phyloP scores from a whole-genome alignment of 2,797 vertebrate species.

The Rhynchotus rufescens region DNA sequence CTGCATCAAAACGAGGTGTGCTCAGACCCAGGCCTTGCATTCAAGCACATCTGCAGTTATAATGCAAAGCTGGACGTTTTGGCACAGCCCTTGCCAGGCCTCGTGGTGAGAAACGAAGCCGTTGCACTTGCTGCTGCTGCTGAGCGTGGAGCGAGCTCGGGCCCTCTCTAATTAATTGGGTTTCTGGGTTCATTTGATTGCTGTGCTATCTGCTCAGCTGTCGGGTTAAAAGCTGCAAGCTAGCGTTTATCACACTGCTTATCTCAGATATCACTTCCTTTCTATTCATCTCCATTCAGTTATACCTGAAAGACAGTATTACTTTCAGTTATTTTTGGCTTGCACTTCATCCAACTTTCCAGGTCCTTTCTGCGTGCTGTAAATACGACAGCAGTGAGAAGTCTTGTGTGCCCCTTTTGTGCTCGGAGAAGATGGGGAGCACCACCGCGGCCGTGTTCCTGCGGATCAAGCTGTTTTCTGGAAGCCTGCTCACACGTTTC shows the following conservation, averaged over 20 bases:
- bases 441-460: not conserved
- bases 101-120: not conserved
- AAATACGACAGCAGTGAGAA: constrained; percentile 15
- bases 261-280: constrained; percentile 19
- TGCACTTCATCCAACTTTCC: not conserved
- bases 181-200: not conserved
- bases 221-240: not conserved
- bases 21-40: not conserved
- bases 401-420: not conserved
- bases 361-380: not conserved
- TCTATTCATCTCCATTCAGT: not conserved
- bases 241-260: not conserved
- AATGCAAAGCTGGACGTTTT: not conserved
- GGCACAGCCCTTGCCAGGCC: not conserved
- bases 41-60: not conserved
- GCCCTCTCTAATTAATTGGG: not conserved
- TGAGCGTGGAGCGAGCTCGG: not conserved
- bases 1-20: not conserved
- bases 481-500: constrained; percentile 31
- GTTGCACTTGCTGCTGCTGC: not conserved
- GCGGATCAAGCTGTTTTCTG: constrained; percentile 13
- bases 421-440: not conserved
- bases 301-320: constrained; percentile 13
- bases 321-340: constrained; percentile 45
- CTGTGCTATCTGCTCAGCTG: not conserved